These are phyloP conservation scores for Drosophila mulleri DNA, from an alignment of 2,888 invertebrate species.

Conservation along the genomic window DNA sequence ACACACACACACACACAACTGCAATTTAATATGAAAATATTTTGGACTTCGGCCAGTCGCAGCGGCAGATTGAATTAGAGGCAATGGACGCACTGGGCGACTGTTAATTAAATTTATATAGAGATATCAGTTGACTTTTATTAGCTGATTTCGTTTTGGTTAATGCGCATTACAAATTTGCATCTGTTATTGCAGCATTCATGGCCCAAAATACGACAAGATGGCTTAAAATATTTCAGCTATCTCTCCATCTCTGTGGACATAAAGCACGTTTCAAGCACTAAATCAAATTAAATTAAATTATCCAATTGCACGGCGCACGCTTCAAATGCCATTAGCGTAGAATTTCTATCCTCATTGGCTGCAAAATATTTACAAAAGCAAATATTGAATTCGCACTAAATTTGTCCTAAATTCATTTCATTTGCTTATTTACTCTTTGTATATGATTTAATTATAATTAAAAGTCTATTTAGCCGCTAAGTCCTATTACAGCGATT, in stretches of 20 bases:
- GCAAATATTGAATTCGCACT: constrained; percentile 5
- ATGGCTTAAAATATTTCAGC: constrained; percentile 6
- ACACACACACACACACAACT: constrained; percentile 1
- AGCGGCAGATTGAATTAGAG: constrained; percentile 61
- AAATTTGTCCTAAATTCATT: neutral
- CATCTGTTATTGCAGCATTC: constrained; percentile 33
- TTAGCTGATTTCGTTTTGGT: constrained; percentile 69
- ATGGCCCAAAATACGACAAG: constrained; percentile 32
- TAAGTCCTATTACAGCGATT: neutral
- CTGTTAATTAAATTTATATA: constrained; percentile 71
- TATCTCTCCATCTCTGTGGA: neutral
- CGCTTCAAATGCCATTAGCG: constrained; percentile 8
- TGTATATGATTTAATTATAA: neutral
- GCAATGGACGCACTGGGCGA: constrained; percentile 25
- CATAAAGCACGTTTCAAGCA: constrained; percentile 17
- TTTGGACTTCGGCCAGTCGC: constrained; percentile 28
- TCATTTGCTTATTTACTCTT: neutral
- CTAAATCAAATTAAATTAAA: constrained; percentile 48
- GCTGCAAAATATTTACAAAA: constrained; percentile 14
- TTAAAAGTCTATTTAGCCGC: neutral
- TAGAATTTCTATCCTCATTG: constrained; percentile 10
- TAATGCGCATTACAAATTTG: constrained; percentile 56
- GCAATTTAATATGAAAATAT: constrained; percentile 61
- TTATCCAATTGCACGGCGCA: constrained; percentile 26
- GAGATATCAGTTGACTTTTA: constrained; percentile 60